phyloP scores from a whole-genome alignment of 2,797 vertebrate species.

The Pangasius macronema region DNA sequence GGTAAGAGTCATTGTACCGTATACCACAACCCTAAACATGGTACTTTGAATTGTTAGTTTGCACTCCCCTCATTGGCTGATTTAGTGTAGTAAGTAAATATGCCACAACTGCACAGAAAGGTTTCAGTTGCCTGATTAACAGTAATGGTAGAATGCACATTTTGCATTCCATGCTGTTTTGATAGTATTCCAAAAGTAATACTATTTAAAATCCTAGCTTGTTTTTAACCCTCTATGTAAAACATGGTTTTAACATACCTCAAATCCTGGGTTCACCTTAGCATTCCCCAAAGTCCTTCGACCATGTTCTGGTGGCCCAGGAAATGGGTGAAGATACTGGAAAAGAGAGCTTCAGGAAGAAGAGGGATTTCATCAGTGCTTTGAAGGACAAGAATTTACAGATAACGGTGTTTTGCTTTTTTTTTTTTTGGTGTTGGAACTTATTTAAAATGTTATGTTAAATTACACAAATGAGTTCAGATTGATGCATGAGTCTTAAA shows the following conservation, averaged over 20 bases:
- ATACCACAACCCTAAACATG: not conserved
- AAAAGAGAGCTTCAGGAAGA: slow-evolving; percentile 65
- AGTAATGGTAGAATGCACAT: not conserved
- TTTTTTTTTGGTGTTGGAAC: not conserved
- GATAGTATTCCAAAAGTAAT: not conserved
- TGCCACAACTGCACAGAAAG: not conserved
- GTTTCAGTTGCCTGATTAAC: not conserved
- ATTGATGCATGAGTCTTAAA: not conserved
- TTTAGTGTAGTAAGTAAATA: slow-evolving; percentile 10
- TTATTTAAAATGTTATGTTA: not conserved
- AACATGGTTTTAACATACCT: not conserved
- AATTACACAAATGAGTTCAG: not conserved
- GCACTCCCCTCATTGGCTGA: not conserved
- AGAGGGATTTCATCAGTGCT: slow-evolving; percentile 74
- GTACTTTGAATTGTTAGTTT: not conserved
- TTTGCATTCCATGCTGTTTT: not conserved
- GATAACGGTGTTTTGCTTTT: slow-evolving; percentile 78
- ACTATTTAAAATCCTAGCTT: not conserved
- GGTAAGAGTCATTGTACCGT: slow-evolving; percentile 59
- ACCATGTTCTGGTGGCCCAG: slow-evolving; percentile 85
- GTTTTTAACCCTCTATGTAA: not conserved
- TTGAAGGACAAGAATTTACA: slow-evolving; percentile 79
- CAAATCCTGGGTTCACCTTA: slow-evolving; percentile 44
- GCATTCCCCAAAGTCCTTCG: slow-evolving; percentile 73
- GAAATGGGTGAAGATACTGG: slow-evolving; percentile 43